These are phyloP conservation scores for Pelochelys cantorii DNA, from an alignment of 2,797 vertebrate genomes.

Conservation along the genomic window DNA sequence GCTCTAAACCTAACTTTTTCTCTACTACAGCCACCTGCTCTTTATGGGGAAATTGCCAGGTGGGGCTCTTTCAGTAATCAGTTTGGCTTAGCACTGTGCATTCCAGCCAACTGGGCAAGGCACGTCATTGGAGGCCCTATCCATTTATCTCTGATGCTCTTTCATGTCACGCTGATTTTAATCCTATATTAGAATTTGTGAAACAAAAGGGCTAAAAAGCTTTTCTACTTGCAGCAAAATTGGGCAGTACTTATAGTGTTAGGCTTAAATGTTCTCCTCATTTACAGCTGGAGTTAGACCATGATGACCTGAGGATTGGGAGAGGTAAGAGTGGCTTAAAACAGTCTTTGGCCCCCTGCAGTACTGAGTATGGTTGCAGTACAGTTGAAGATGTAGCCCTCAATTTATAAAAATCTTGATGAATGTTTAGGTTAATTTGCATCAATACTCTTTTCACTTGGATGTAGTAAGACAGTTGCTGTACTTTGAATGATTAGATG, in stretches of 20 bases:
- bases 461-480: constrained; percentile 11
- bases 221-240: not conserved
- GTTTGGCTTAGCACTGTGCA: too few species aligned
- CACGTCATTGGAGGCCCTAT: not conserved
- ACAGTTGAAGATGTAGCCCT: not conserved
- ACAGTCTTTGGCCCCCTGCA: not conserved
- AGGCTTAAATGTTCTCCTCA: not conserved
- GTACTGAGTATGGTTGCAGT: not conserved
- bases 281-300: not conserved
- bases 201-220: not conserved
- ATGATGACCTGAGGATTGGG: not conserved
- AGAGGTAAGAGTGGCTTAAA: not conserved
- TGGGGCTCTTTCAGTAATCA: too few species aligned
- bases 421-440: not conserved
- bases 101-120: too few species aligned
- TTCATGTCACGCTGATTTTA: not conserved
- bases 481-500: constrained; percentile 22
- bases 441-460: not conserved
- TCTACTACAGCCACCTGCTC: too few species aligned
- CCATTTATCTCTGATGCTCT: not conserved
- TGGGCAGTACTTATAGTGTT: not conserved
- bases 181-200: not conserved
- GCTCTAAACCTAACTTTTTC: too few species aligned
- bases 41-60: too few species aligned
- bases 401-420: not conserved